phyloP scores from a whole-genome alignment of 1,140 invertebrate species.

The Trichomalopsis sarcophagae region DNA sequence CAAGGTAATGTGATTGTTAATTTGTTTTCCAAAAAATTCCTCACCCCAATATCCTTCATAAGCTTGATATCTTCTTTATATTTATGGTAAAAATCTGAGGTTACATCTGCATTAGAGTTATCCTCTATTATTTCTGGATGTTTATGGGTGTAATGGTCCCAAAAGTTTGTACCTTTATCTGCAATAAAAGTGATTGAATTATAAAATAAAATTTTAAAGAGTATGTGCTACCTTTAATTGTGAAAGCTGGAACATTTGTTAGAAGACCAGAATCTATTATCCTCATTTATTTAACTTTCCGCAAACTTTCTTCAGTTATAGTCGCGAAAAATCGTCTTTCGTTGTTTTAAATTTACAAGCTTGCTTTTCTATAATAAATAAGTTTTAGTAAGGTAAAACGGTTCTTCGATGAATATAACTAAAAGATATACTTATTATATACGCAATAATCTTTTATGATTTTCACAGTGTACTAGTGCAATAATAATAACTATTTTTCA shows the following conservation, averaged over 20 bases:
- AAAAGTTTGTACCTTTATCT: constrained; percentile 78
- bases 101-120: constrained; percentile 72
- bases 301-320: too few relatives aligned
- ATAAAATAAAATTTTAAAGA: not conserved
- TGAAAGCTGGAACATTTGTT: not conserved
- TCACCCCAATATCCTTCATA: constrained; percentile 71
- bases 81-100: constrained; percentile 75
- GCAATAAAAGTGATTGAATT: not conserved
- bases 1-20: not conserved
- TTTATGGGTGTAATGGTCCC: constrained; percentile 76
- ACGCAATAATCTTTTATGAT: too few relatives aligned
- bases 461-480: too few relatives aligned
- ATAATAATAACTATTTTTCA: too few relatives aligned
- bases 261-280: too few relatives aligned
- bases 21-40: not conserved
- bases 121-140: constrained; percentile 71
- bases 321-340: too few relatives aligned
- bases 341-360: too few relatives aligned
- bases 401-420: too few relatives aligned
- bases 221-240: not conserved
- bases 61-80: constrained; percentile 74
- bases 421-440: too few relatives aligned
- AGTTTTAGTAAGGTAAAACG: too few relatives aligned
- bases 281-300: too few relatives aligned
- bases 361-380: too few relatives aligned